Percentiles rank a stretch among this genome's conserved stretches.
These are phyloP conservation scores for Actinopyga echinites DNA, from an alignment of 53 echinoderm and acorn worm species.

Conservation along the genomic window DNA sequence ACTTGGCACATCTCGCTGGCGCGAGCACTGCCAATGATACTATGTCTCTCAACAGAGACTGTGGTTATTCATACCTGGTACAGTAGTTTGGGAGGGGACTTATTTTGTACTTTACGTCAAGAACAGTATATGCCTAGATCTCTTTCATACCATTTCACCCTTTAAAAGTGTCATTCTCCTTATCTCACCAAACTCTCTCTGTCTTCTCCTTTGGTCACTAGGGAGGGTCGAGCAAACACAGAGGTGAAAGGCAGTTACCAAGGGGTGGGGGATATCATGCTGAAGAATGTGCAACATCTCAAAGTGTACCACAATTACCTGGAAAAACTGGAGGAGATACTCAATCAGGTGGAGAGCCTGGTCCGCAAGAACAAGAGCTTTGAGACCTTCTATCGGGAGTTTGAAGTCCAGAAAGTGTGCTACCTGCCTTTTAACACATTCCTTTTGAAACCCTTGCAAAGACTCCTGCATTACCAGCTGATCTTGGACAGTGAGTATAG, in stretches of 20 bases:
- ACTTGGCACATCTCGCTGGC: too few species aligned
- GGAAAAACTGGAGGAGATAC: constrained; percentile 69
- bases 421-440: constrained; percentile 99
- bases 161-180: too few species aligned
- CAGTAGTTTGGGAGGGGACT: too few species aligned
- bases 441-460: constrained; percentile 96
- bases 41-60: too few species aligned
- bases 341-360: constrained; percentile 75
- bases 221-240: constrained; percentile 86
- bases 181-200: too few species aligned
- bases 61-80: too few species aligned
- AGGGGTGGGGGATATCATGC: constrained; percentile 90
- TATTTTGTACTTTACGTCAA: too few species aligned
- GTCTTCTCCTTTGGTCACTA: constrained; percentile 13
- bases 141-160: too few species aligned
- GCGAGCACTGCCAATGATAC: too few species aligned
- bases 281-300: constrained; percentile 91
- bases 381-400: constrained; percentile 96
- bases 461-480: constrained; percentile 90
- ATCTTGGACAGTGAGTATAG: constrained; percentile 87
- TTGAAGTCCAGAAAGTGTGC: constrained; percentile 99
- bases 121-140: too few species aligned
- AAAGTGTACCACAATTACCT: constrained; percentile 95
- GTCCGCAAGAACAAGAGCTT: constrained; percentile 91
- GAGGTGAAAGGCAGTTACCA: constrained; percentile 87